Base-by-base conservation (phyloP, 2,113 vertebrate species). In the Thinocorus orbignyianus region DNA sequence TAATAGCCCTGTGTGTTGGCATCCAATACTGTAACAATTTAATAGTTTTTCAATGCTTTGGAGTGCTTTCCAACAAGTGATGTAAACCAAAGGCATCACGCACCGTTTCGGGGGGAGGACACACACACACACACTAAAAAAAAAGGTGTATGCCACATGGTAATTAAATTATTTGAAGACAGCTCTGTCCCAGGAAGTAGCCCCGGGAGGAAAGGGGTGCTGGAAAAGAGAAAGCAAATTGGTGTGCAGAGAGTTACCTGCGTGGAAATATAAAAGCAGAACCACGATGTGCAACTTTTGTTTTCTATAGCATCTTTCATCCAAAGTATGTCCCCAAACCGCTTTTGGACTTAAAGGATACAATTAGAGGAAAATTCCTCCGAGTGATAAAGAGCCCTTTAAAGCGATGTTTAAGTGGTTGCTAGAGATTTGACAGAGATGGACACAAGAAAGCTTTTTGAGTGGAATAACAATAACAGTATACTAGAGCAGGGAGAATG, bases 11-110 rank as follows among this genome's bases (percentile, higher is more conserved):
- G 89, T 95, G 96, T 83, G 84, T 79, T 96, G 94, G 94, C 73
- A 96, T 95, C 86, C 93, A 97, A 95, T 88, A 95, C 97, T 94
- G 94, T 96, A 98, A 97, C 97, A 89, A 95, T 97, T 97, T 97
- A 97, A 97, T 95, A 96, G 95, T 97, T 92, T 94, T 91, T 85
- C 92, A 93, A 93, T 97, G 93, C 95, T 98, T 97, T 97, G 91
- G 97, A 96, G 95, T 97, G 91, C 93, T 96, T 97, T 97, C 95
- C 96, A 97, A 93, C 90, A 78, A 95, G 90, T 92, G 96, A 95
- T 91, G 93, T 87, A 97, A 97, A 97, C 91, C 69, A 69, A 93
- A 97, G 85, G 72, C 85, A 96, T 80, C 87, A 51, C 3, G 9
- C 89, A 74, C 85, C 25, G 0, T 93, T 96, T 92, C 70, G 26